Base-by-base conservation (phyloP, 2,797 vertebrate genomes). In the Gymnoscopelus braueri region DNA sequence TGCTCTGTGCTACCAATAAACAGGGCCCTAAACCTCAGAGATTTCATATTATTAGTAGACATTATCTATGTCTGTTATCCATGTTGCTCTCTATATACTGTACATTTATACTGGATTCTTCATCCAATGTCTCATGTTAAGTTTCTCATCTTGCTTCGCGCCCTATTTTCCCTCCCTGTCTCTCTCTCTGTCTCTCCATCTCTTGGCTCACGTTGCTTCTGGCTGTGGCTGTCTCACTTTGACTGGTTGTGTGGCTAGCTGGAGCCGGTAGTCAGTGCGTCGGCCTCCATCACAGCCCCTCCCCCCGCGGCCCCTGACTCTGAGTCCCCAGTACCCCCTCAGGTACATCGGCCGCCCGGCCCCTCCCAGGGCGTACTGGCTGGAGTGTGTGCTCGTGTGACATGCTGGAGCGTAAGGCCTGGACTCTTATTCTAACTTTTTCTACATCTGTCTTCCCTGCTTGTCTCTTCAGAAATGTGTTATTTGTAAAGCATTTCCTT, bases 321-420 rank as follows among this genome's bases (percentile, higher is more conserved):
- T 4, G 72, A 32, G 65, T 39, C 76, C 15, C 77, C 47, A 51
- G 84, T 87, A 68, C 88, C 87, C 71, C 81, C 89, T 89, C 95
- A 96, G 95, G 96, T 96, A 96, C 92, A 66, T 84, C 94, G 89
- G 88, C 89, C 90, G 89, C 15, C 69, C 77, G 84, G 84, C 75
- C 78, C 87, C 84, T 84, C 83, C 84, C 87, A 88, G 79, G 88
- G 89, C 81, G 90, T 91, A 86, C 94, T 95, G 93, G 91, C 91
- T 75, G 93, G 92, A 78, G 58, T 96, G 91, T 97, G 95, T 58
- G 91, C 93, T 89, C 91, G 91, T 23, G 95, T 95, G 80, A 89
- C 93, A 0, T 97, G 95, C 93, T 94, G 91, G 94, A 96, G 94
- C 67, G 94, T 96, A 96, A 98, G 95, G 50, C 92, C 89, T 82